Base-by-base conservation (phyloP, 2,797 vertebrate genomes). In the Sebastolobus alascanus region DNA sequence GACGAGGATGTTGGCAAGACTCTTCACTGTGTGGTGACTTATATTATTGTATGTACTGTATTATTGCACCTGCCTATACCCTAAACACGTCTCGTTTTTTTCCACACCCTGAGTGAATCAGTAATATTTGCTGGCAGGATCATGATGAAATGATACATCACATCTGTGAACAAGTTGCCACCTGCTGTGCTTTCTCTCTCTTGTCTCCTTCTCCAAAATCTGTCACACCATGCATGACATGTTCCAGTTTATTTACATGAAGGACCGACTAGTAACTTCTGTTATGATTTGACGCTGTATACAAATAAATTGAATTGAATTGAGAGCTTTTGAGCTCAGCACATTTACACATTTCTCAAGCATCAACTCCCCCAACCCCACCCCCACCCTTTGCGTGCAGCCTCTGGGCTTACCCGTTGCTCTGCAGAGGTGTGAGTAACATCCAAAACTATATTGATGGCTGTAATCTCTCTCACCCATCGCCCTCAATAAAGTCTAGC, bases 381-480 rank as follows among this genome's bases (percentile, higher is more conserved):
- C 27, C 29, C 1, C 54, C 73, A 61, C 33, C 65, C 35, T 31
- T 8, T 27, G 58, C 75, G 56, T 65, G 66, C 40, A 84, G 83
- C 80, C 79, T 79, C 20, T n/a, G 63, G 75, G 81, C 61, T 79
- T 72, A 71, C 38, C 40, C 66, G 31, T 65, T 67, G 43, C 64
- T 59, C 58, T 35, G 54, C 58, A 27, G 79, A 83, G 68, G 75
- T 87, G 82, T 84, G 76, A 84, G 81, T 71, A 87, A 85, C 83
- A 84, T 86, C 83, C 73, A 84, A 83, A 90, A 86, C 73, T 76
- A 86, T 87, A 89, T 79, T 75, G 79, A 89, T 87, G 87, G 84
- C 68, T 74, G 77, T 82, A 89, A 86, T 89, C 84, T 88, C 82
- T 70, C 50, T 77, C 75, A 69, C 74, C 74, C 84, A 80, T 80